Conservation (phyloP, 2,113 vertebrate genomes). For the Cephalopterus ornatus region DNA sequence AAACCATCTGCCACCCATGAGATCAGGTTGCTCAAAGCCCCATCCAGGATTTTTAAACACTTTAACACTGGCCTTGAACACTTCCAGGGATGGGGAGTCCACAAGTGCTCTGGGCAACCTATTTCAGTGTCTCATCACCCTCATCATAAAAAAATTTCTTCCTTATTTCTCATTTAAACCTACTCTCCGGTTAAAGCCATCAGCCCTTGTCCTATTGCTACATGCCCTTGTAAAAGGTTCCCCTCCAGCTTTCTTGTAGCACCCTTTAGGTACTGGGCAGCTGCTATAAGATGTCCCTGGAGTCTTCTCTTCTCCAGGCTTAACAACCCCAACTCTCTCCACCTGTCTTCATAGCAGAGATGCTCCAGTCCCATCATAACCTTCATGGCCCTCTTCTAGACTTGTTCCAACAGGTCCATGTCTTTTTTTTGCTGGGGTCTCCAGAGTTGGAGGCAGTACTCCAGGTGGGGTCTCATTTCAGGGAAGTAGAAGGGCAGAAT, state of each 20-base stretch:
- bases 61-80: background rate
- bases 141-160: background rate
- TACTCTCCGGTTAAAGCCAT: background rate
- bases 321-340: background rate
- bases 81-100: background rate
- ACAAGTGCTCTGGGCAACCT: background rate
- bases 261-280: background rate
- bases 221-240: background rate
- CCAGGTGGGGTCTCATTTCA: background rate
- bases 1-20: background rate
- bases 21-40: background rate
- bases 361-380: background rate
- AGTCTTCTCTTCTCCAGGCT: background rate
- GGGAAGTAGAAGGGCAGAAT: background rate
- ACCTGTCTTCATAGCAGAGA: background rate
- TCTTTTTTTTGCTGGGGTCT: background rate
- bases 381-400: too few relatives aligned
- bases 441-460: background rate
- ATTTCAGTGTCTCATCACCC: too few relatives aligned
- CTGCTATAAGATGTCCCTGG: background rate
- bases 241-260: background rate
- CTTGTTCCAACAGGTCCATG: background rate
- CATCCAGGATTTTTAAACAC: background rate
- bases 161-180: background rate
- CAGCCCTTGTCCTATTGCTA: background rate